These are phyloP conservation scores for Psammodynastes pulverulentus DNA, from an alignment of 2,113 vertebrate genomes.

Conservation along the genomic window DNA sequence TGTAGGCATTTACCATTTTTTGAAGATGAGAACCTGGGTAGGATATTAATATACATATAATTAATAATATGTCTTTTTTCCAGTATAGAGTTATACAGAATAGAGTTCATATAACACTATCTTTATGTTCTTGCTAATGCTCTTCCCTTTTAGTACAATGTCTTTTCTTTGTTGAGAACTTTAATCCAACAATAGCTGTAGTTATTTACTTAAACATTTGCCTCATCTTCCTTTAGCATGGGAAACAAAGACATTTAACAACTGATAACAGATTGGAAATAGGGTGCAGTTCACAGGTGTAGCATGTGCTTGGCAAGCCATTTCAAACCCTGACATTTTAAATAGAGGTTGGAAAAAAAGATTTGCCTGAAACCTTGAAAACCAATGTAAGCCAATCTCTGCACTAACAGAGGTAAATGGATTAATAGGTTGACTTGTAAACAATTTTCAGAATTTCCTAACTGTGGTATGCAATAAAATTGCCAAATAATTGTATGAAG, in stretches of 20 bases:
- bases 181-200: neutral
- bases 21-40: neutral
- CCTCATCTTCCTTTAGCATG: neutral
- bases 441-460: neutral
- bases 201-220: neutral
- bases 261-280: neutral
- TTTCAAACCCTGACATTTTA: neutral
- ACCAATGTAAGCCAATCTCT: neutral
- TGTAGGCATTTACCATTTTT: neutral
- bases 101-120: neutral
- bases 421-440: neutral
- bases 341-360: neutral
- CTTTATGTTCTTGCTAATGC: neutral
- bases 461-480: neutral
- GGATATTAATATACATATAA: neutral
- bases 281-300: neutral
- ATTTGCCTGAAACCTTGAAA: neutral
- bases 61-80: neutral
- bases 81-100: too few species aligned
- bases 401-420: neutral
- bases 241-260: neutral
- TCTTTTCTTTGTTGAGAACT: neutral
- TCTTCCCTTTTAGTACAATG: neutral
- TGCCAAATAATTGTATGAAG: neutral
- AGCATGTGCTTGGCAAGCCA: neutral